Evolutionary conservation across 2,888 invertebrate species (phyloP).

Genomic region (Onthophagus sagittarius): DNA sequence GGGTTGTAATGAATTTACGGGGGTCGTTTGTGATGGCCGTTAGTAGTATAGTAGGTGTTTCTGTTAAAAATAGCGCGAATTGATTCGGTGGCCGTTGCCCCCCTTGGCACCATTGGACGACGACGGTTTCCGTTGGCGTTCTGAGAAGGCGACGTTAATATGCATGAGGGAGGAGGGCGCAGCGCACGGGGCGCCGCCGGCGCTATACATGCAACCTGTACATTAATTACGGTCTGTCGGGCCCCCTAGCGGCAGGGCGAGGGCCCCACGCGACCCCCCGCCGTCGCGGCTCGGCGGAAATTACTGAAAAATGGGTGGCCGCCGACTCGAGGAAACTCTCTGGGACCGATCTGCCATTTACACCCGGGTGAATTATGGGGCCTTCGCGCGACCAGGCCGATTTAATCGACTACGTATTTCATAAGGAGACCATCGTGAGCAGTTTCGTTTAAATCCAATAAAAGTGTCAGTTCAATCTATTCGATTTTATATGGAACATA

Average conservation of each 20-base stretch:
- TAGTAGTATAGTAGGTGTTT: background rate
- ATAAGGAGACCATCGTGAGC: background rate
- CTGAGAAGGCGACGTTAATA: constrained; percentile 31
- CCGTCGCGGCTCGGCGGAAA: constrained; percentile 34
- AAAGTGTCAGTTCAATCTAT: background rate
- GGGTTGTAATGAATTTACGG: background rate
- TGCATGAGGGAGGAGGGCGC: constrained; percentile 38
- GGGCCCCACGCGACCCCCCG: constrained; percentile 31
- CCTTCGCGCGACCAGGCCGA: background rate
- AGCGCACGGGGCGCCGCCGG: constrained; percentile 5
- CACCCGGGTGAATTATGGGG: background rate
- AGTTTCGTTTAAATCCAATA: background rate
- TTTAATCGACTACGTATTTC: background rate
- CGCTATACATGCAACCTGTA: constrained; percentile 43
- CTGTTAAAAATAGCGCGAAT: background rate
- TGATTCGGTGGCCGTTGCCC: background rate
- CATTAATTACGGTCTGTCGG: constrained; percentile 44
- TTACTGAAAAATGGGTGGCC: constrained; percentile 43
- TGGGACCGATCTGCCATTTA: background rate
- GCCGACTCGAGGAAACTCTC: constrained; percentile 17
- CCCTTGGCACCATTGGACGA: background rate
- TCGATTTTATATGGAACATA: background rate
- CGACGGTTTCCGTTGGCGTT: background rate
- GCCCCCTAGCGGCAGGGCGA: constrained; percentile 35
- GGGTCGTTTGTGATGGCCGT: background rate